phyloP scores from a whole-genome alignment of 2,888 invertebrate species.

The Drosophila ustulata region DNA sequence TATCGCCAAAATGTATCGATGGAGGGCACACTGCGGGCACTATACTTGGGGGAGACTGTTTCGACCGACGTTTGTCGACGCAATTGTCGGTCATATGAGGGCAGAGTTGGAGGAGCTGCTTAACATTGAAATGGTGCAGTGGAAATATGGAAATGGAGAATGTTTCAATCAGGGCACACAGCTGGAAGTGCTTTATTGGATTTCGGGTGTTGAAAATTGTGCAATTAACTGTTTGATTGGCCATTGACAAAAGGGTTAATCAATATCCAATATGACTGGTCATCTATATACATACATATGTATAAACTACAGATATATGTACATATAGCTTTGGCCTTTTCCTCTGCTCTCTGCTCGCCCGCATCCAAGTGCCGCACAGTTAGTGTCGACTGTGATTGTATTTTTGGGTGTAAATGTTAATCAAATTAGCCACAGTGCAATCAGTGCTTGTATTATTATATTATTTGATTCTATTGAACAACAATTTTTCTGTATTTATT shows the following conservation, averaged over 20 bases:
- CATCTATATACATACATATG: conserved; percentile 21
- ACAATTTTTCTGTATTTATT: conserved; percentile 61
- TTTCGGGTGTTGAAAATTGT: conserved; percentile 48
- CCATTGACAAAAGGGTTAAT: conserved; percentile 60
- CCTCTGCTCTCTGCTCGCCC: conserved; percentile 19
- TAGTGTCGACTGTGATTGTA: conserved; percentile 24
- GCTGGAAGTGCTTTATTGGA: conserved; percentile 44
- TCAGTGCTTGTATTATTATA: conserved; percentile 65
- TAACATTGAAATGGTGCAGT: neutral
- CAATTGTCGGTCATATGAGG: conserved; percentile 58
- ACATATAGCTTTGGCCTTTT: conserved; percentile 8
- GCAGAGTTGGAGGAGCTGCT: conserved; percentile 34
- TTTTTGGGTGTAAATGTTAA: conserved; percentile 54
- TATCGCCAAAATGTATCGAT: conserved; percentile 57
- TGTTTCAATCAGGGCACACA: conserved; percentile 64
- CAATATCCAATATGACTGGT: conserved; percentile 30
- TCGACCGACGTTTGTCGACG: neutral
- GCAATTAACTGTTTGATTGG: conserved; percentile 64
- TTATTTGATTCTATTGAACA: conserved; percentile 51
- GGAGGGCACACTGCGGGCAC: conserved; percentile 40
- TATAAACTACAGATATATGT: neutral
- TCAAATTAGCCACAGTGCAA: conserved; percentile 66
- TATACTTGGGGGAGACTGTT: conserved; percentile 8
- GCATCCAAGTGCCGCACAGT: conserved; percentile 25
- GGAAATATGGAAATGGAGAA: conserved; percentile 20